These are phyloP conservation scores for Drosophila tristis DNA, from an alignment of 1,140 invertebrate genomes.

Conservation along the genomic window DNA sequence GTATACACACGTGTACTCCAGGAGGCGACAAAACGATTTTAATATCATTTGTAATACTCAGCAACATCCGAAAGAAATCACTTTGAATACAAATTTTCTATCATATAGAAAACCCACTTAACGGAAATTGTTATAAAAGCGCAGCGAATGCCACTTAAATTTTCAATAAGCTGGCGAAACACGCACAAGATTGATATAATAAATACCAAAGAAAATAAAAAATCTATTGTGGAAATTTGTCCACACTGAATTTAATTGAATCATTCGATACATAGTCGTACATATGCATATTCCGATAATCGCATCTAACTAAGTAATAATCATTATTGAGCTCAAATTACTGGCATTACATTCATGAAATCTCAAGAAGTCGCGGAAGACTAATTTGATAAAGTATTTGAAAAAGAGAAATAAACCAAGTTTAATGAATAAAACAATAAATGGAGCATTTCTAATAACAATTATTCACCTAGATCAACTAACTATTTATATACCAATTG, in stretches of 20 bases:
- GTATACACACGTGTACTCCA: too few relatives aligned
- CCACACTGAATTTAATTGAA: conserved; percentile 21
- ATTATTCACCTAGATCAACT: conserved; percentile 63
- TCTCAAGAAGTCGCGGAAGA: conserved; percentile 23
- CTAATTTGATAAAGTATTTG: conserved; percentile 63
- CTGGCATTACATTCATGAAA: conserved; percentile 56
- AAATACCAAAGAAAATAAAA: conserved; percentile 20
- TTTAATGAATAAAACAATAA: conserved; percentile 49
- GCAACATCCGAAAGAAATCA: conserved; percentile 22
- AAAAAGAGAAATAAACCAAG: conserved; percentile 28
- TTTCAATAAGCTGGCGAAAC: conserved; percentile 57
- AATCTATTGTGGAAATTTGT: conserved; percentile 27
- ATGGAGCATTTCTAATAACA: conserved; percentile 61
- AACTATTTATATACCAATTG: conserved; percentile 57
- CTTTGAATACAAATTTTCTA: conserved; percentile 54
- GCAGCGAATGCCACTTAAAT: conserved; percentile 16
- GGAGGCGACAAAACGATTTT: conserved; percentile 39
- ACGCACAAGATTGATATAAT: conserved; percentile 70
- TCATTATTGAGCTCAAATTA: conserved; percentile 61
- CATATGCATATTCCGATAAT: conserved; percentile 63
- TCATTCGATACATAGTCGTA: conserved; percentile 25
- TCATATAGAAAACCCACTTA: conserved; percentile 53
- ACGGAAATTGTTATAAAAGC: conserved; percentile 20
- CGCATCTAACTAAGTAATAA: conserved; percentile 49
- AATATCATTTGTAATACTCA: conserved; percentile 52